Evolutionary conservation across 2,113 vertebrate species (phyloP).

Genomic region (Crocuta crocuta): DNA sequence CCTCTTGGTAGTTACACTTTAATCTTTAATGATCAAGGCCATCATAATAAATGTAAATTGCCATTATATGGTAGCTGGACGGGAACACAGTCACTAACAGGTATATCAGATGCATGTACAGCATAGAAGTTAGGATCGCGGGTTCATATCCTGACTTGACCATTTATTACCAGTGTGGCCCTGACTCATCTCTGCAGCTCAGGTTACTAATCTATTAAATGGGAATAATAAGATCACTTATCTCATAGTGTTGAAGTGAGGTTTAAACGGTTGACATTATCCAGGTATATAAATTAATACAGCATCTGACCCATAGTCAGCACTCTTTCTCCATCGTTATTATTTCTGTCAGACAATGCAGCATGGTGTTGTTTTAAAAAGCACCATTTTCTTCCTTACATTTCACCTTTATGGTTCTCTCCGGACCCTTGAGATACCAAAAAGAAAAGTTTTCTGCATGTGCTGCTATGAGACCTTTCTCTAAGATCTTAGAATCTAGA

Average conservation of each 20-base stretch:
- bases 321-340: neutral
- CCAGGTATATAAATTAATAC: neutral
- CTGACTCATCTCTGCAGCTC: neutral
- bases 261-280: neutral
- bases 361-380: neutral
- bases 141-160: neutral
- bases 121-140: neutral
- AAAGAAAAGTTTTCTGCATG: neutral
- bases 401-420: neutral
- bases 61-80: neutral
- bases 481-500: neutral
- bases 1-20: neutral
- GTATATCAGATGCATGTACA: neutral
- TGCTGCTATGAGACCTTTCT: neutral
- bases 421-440: neutral
- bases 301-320: neutral
- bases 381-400: neutral
- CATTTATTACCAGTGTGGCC: neutral
- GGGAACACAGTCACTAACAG: neutral
- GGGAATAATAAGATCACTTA: neutral
- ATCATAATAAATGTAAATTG: neutral
- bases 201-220: slow-evolving; percentile 16
- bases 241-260: neutral
- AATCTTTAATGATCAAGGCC: neutral
- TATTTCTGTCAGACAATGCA: neutral